These are phyloP conservation scores for Puffinus mauretanicus DNA, from an alignment of 2,113 vertebrate genomes.

Conservation along the genomic window DNA sequence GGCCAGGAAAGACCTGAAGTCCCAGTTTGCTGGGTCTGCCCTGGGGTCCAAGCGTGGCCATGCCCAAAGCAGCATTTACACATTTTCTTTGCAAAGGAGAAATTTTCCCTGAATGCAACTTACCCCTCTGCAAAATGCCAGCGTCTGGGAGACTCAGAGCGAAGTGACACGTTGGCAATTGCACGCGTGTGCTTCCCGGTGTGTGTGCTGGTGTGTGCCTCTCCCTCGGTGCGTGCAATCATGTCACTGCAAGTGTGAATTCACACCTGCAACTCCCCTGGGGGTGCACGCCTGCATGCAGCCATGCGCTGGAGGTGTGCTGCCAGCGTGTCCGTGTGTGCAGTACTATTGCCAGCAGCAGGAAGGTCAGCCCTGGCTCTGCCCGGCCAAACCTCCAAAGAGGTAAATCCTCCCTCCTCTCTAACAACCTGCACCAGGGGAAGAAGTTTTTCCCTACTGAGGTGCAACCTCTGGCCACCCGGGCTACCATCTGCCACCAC, in stretches of 20 bases:
- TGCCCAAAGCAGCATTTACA: neutral
- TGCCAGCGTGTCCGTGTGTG: fast-evolving
- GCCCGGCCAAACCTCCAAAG: neutral
- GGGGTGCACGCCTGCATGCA: neutral
- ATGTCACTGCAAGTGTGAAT: neutral
- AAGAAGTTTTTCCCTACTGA: neutral
- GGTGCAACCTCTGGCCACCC: neutral
- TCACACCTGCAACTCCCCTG: neutral
- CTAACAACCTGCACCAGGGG: neutral
- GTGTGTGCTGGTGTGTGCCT: neutral
- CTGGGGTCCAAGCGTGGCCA: fast-evolving
- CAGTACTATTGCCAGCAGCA: neutral
- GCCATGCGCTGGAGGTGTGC: fast-evolving
- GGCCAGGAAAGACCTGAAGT: neutral
- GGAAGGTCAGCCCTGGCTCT: neutral
- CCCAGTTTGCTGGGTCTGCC: neutral
- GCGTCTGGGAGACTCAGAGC: neutral
- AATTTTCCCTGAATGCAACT: neutral
- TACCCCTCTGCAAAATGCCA: neutral
- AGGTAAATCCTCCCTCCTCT: neutral
- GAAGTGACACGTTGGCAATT: too few species aligned
- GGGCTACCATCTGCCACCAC: neutral
- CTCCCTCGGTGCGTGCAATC: fast-evolving
- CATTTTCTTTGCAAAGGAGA: neutral
- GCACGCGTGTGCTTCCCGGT: fast-evolving